Evolutionary conservation across 2,797 vertebrate genomes (phyloP).

Genomic region (Mionectes olivaceus): DNA sequence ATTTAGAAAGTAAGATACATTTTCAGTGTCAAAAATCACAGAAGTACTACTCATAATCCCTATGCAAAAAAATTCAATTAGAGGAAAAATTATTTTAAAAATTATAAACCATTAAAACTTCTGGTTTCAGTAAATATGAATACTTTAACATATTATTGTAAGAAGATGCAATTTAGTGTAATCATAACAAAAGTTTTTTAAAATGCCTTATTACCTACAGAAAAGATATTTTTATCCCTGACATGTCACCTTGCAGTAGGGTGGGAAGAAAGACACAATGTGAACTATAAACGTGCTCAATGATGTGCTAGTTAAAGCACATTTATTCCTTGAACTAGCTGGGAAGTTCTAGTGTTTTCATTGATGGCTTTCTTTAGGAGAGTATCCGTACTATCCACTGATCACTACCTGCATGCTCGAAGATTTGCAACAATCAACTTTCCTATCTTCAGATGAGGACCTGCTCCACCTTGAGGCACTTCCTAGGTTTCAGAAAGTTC

Average conservation of each 20-base stretch:
- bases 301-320: neutral
- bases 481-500: neutral
- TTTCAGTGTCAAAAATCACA: neutral
- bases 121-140: neutral
- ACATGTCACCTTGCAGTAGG: neutral
- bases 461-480: neutral
- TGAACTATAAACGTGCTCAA: neutral
- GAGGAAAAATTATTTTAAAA: neutral
- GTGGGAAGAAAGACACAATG: neutral
- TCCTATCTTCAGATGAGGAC: neutral
- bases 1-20: neutral
- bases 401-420: neutral
- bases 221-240: neutral
- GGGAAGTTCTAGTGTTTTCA: neutral
- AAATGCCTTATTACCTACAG: neutral
- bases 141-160: neutral
- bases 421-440: neutral
- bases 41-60: neutral
- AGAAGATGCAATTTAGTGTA: neutral
- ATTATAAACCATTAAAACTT: neutral
- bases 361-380: neutral
- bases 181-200: neutral
- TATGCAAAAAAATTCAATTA: neutral
- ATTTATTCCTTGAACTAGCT: neutral
- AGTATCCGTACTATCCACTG: accelerated